Base-by-base conservation (phyloP, 2,888 invertebrate genomes). In the Phengaris alcon region DNA sequence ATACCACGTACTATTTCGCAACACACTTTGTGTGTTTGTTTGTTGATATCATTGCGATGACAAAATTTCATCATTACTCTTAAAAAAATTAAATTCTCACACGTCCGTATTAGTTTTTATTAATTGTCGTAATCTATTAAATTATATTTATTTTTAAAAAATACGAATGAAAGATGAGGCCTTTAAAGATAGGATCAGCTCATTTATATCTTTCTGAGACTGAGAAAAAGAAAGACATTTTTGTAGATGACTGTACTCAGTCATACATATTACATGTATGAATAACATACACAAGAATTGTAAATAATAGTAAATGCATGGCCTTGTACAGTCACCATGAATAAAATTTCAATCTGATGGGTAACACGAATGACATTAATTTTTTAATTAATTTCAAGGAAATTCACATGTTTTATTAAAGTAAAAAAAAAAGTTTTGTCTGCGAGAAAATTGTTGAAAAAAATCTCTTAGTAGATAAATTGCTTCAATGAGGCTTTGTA, bases 301-400 rank as follows among this genome's bases (percentile, higher is more conserved):
- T 44, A 64, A 64, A 64, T 13, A 64, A 22, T 59, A 48, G 48
- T 48, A 1, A 48, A 48, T 8, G 22, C 15, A 22, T 59, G 10
- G 35, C 64, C 64, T 64, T 64, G 64, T 44, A 44, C 64, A 35
- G 64, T 35, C 64, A 22, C 44, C 35, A 15, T 64, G 64, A 64
- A 64, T 35, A 52, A 64, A 13, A 35, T 35, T 64, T 64, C 6
- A 64, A 64, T 64, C 35, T 64, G 64, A 44, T 44, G 64, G 7
- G 64, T 64, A 12, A 13, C 10, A n/a, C 13, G 13, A 64, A 64
- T 64, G 35, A 64, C 44, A 64, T 64, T 64, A 35, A 44, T 64
- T 64, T 52, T 64, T n/a, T n/a, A n/a, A n/a, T n/a, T 35, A 13
- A 64, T 35, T 64, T 35, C 64, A 64, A 64, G 64, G 64, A 44